Evolutionary conservation across 1,140 invertebrate species (phyloP).

Genomic region (Anagrus nilaparvatae): DNA sequence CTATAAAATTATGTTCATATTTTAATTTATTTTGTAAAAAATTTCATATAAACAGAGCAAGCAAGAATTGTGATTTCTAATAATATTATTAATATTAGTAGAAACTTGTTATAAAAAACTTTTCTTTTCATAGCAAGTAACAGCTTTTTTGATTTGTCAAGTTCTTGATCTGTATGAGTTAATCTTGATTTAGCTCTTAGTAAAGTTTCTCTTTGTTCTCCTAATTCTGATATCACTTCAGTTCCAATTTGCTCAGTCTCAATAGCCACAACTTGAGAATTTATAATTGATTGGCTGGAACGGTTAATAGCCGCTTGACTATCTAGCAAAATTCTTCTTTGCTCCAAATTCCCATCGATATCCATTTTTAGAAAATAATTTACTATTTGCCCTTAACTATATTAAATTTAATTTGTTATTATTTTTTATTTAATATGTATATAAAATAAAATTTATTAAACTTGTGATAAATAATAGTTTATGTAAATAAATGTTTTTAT

Average conservation of each 20-base stretch:
- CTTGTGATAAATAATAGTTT: too few species aligned
- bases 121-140: slow-evolving; percentile 50
- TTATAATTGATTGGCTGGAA: slow-evolving; percentile 53
- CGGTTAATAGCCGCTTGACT: slow-evolving; percentile 50
- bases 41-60: slow-evolving; percentile 49
- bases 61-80: slow-evolving; percentile 51
- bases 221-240: slow-evolving; percentile 60
- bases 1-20: slow-evolving; percentile 4
- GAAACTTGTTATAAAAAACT: slow-evolving; percentile 58
- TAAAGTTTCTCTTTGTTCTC: slow-evolving; percentile 52
- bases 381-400: background rate
- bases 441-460: too few species aligned
- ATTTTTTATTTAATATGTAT: too few species aligned
- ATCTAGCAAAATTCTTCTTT: slow-evolving; percentile 46
- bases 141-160: slow-evolving; percentile 48
- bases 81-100: slow-evolving; percentile 56
- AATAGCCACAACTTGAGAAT: slow-evolving; percentile 61
- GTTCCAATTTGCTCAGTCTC: slow-evolving; percentile 72
- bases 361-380: slow-evolving; percentile 27
- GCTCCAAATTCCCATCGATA: slow-evolving; percentile 42
- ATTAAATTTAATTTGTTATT: background rate
- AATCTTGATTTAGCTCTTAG: slow-evolving; percentile 49
- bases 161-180: slow-evolving; percentile 51
- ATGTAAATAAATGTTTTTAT: too few species aligned
- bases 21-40: slow-evolving; percentile 31